Evolutionary conservation across 2,797 vertebrate genomes (phyloP).

Genomic region (Melanotaenia pygmaea): DNA sequence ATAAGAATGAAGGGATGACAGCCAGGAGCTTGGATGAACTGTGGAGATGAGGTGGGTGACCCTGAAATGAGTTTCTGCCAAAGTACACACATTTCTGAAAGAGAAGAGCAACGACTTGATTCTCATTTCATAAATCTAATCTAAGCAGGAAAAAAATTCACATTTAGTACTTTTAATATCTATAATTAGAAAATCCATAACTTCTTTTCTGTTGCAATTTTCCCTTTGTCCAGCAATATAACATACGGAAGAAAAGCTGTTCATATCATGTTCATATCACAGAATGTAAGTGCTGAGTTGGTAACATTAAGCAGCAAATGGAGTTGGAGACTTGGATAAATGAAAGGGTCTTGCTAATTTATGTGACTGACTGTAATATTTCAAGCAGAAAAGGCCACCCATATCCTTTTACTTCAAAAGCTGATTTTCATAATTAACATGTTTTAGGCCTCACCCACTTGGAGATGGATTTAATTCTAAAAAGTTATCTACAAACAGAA

Average conservation of each 20-base stretch:
- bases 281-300: constrained; percentile 1
- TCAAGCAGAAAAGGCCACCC: constrained; percentile 1
- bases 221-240: constrained; percentile 12
- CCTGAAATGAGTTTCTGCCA: constrained; percentile 21
- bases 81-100: neutral
- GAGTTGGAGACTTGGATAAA: constrained; percentile 35
- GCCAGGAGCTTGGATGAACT: constrained; percentile 35
- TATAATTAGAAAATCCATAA: neutral
- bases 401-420: constrained; percentile 1
- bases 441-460: no score
- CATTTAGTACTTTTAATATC: neutral
- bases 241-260: constrained; percentile 10
- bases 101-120: neutral
- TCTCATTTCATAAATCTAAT: neutral
- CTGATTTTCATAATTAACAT: constrained; percentile 5
- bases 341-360: constrained; percentile 18
- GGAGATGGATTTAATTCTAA: no score
- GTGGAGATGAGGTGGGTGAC: constrained; percentile 11
- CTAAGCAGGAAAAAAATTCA: neutral
- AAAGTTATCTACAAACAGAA: no score
- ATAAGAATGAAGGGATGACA: constrained; percentile 20
- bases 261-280: constrained; percentile 6
- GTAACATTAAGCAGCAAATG: constrained; percentile 35
- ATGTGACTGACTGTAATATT: constrained; percentile 28
- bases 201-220: neutral